Conservation (phyloP, 2,888 invertebrate genomes). For the Dorcus parallelipipedus region DNA sequence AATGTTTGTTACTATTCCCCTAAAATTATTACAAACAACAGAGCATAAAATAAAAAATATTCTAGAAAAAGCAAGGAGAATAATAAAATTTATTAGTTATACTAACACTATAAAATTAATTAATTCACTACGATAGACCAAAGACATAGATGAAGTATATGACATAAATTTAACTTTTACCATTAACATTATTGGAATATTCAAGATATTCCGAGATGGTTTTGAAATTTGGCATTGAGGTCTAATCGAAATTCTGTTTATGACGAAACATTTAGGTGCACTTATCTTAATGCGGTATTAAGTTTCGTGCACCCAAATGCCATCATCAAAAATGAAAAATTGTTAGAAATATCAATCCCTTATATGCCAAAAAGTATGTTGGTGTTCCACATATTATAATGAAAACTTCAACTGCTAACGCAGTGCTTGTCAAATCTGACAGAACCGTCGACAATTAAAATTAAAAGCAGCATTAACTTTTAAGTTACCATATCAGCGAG, state of each 20-base stretch:
- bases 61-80: conserved; percentile 15
- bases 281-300: not conserved
- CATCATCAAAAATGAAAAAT: conserved; percentile 3
- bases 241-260: not conserved
- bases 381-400: conserved; percentile 3
- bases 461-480: conserved; percentile 42
- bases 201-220: not conserved
- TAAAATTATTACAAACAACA: conserved; percentile 19
- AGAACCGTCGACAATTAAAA: conserved; percentile 37
- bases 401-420: conserved; percentile 18
- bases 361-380: conserved; percentile 5
- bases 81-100: conserved; percentile 12
- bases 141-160: not conserved
- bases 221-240: not conserved
- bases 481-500: conserved; percentile 36
- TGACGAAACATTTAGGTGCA: not conserved
- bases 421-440: conserved; percentile 36
- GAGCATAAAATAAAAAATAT: conserved; percentile 20
- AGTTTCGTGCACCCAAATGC: conserved; percentile 2
- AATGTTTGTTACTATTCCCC: conserved; percentile 19
- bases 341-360: conserved; percentile 1
- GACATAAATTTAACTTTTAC: conserved; percentile 5
- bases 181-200: conserved; percentile 5
- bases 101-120: conserved; percentile 12
- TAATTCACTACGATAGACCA: conserved; percentile 4